These are phyloP conservation scores for Beroe forskalii DNA, from an alignment of 37 sponge, comb jelly and placozoan genomes.

Conservation along the genomic window DNA sequence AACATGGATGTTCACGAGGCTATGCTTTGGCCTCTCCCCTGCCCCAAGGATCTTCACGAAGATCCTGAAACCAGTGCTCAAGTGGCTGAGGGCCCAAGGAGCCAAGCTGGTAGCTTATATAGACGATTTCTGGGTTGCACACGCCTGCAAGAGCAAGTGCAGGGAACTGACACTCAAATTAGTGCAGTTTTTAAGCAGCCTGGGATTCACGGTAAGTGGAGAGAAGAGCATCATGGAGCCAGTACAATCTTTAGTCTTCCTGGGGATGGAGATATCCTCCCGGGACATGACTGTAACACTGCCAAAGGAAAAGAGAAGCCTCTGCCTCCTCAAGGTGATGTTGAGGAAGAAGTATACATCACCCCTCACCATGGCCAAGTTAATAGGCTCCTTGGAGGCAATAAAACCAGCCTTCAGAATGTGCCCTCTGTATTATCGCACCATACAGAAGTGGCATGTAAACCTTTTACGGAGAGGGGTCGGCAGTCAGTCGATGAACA, in stretches of 20 bases:
- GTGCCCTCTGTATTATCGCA: neutral
- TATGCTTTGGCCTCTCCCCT: slow-evolving; percentile 13
- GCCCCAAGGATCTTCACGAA: slow-evolving; percentile 33
- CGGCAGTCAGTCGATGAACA: neutral
- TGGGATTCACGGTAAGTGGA: neutral
- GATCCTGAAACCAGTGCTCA: neutral
- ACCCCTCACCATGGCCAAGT: neutral
- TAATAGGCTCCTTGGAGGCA: neutral
- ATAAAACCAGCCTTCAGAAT: slow-evolving; percentile 17
- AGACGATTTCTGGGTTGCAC: slow-evolving; percentile 22
- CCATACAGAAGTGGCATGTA: neutral
- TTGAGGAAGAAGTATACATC: neutral
- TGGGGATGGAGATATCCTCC: slow-evolving; percentile 27
- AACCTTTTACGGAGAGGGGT: neutral
- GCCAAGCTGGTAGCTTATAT: neutral
- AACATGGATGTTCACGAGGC: slow-evolving; percentile 3
- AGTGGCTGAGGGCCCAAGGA: slow-evolving; percentile 1
- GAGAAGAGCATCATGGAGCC: slow-evolving; percentile 3
- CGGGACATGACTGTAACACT: neutral
- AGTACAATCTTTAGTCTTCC: slow-evolving; percentile 10
- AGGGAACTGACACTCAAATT: slow-evolving; percentile 9
- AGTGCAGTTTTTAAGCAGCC: neutral
- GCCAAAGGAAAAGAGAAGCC: neutral
- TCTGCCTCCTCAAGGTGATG: neutral
- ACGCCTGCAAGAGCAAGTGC: slow-evolving; percentile 28